A percentile compares a stretch with the other conserved stretches of the same genome.
These are phyloP conservation scores for Phyllostomus discolor DNA, from an alignment of 2,113 vertebrate genomes.

Conservation along the genomic window DNA sequence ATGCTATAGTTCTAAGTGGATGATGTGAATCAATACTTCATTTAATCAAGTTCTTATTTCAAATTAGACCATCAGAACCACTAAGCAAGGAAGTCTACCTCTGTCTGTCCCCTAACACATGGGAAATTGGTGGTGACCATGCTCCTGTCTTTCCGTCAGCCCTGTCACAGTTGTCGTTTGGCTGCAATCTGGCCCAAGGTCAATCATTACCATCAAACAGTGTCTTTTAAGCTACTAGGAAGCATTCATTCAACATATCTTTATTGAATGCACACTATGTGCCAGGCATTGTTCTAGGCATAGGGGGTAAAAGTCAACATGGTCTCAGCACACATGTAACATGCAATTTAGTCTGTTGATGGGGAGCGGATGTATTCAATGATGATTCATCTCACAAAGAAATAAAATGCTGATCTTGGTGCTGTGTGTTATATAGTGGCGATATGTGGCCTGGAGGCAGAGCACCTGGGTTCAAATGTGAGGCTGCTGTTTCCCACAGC, in stretches of 20 bases:
- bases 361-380: background rate
- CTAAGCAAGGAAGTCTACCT: background rate
- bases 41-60: background rate
- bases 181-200: background rate
- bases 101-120: background rate
- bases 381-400: background rate
- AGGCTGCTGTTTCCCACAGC: background rate
- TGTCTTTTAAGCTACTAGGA: background rate
- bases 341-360: background rate
- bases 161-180: background rate
- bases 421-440: rapidly evolving
- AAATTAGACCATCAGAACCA: background rate
- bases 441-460: background rate
- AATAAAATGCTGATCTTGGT: background rate
- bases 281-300: too few species aligned
- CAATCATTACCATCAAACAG: background rate
- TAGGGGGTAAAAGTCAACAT: background rate
- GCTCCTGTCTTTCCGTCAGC: background rate
- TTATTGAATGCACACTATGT: too few species aligned
- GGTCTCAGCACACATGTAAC: background rate
- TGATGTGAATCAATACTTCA: background rate
- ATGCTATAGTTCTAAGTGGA: background rate
- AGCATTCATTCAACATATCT: background rate
- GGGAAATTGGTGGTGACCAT: background rate
- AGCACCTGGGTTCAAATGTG: background rate